Base-by-base conservation (phyloP, 2,113 vertebrate genomes). In the Pteronura brasiliensis region DNA sequence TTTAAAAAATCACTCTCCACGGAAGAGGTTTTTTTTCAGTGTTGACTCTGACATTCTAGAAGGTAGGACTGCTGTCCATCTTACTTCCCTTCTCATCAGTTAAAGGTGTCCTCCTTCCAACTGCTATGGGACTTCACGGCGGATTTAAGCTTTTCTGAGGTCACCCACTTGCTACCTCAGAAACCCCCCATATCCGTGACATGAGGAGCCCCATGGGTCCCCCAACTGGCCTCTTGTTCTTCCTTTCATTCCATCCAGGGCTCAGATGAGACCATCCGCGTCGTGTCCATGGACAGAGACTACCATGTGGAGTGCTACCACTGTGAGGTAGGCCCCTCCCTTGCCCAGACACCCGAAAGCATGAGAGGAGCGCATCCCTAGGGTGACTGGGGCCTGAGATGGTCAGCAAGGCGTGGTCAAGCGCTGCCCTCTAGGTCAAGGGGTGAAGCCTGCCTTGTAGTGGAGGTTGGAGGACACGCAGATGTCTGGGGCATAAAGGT, bases 261-360 rank as follows among this genome's bases (percentile, higher is more conserved):
- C 1, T 99, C 99, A 27, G 99, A 99, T 55, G 99, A 99, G 98
- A 99, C 99, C 57, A 99, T 99, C 93, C 99, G 99, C 8, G 99
- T 99, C 1, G 99, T 99, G 55, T 99, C 99, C 92, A 99, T 99
- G 99, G 99, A 99, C 98, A 99, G 99, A 97, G 99, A 99, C 98
- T 99, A 99, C 97, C 99, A 99, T 0, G 99, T 99, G 98, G 99
- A 99, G 79, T 99, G 99, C 85, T 99, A 99, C 93, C 99, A 99
- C 98, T 99, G 99, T 0, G 99, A 99, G 99, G 99, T 99, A 97
- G 86, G 99, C 98, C 87, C 83, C 88, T 55, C 74, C 61, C 29
- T 4, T 4, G 34, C 77, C 47, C 39, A 9, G 36, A n/a, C 29
- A n/a, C 67, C 31, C 23, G 1, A 31, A 27, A 27, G 34, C 18